Conservation (phyloP, 2,888 invertebrate genomes). For the Nemotelus pantherinus region DNA sequence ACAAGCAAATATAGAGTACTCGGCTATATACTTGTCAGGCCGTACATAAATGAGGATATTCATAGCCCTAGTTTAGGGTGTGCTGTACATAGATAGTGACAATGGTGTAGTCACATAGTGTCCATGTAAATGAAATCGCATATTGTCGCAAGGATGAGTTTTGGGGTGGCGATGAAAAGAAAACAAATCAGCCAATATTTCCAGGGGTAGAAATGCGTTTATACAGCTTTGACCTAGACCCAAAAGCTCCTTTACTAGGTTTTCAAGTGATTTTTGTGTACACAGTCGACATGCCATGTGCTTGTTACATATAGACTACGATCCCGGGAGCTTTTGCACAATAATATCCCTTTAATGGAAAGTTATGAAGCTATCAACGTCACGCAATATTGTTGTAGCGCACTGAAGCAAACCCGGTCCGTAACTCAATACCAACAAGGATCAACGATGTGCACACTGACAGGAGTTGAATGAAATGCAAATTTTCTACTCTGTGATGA, state of each 20-base stretch:
- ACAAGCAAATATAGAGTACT: conserved; percentile 5
- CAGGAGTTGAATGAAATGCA: too few relatives aligned
- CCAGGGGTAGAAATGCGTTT: conserved; percentile 36
- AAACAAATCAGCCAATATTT: conserved; percentile 9
- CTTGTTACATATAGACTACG: neutral
- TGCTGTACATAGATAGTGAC: neutral
- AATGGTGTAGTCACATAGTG: too few relatives aligned
- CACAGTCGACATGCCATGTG: neutral
- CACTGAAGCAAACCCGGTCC: too few relatives aligned
- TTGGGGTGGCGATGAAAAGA: too few relatives aligned
- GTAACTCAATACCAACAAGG: too few relatives aligned
- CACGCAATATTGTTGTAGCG: neutral
- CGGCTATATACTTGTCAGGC: neutral
- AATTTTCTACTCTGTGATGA: too few relatives aligned
- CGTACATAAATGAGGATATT: neutral
- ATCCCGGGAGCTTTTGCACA: conserved; percentile 28
- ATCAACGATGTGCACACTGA: too few relatives aligned
- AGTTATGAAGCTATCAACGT: neutral
- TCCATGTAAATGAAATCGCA: too few relatives aligned
- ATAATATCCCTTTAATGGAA: neutral
- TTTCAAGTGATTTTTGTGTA: neutral
- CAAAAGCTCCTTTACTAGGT: conserved; percentile 5
- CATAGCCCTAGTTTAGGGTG: neutral
- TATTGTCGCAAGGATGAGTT: too few relatives aligned
- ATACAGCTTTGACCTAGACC: conserved; percentile 46